Conservation (phyloP, 2,797 vertebrate genomes). For the Crenuchus spilurus region DNA sequence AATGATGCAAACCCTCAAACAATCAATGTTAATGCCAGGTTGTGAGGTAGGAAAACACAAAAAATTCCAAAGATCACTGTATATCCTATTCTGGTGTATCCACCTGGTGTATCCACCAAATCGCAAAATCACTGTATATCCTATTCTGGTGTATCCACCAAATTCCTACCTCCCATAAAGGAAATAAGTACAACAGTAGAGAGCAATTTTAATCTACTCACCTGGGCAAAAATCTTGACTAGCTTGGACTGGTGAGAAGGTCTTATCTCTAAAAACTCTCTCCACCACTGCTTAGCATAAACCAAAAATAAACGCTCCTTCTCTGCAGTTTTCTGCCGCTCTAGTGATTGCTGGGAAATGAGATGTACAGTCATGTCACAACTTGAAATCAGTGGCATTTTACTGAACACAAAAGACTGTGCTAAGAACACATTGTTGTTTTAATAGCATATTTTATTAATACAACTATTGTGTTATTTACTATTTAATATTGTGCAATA, state of each 20-base stretch:
- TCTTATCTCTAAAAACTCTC: conserved; percentile 95
- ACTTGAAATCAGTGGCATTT: not conserved
- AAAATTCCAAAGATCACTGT: not conserved
- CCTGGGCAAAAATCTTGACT: conserved; percentile 99
- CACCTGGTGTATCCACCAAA: too few relatives aligned
- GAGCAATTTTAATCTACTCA: conserved; percentile 55
- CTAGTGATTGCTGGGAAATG: conserved; percentile 85
- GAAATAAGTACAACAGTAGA: not conserved
- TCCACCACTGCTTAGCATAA: conserved; percentile 99
- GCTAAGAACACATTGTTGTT: too few relatives aligned
- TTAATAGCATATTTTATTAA: too few relatives aligned
- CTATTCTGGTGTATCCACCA: too few relatives aligned
- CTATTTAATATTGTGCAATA: too few relatives aligned
- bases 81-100: too few relatives aligned
- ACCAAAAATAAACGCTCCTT: conserved; percentile 94
- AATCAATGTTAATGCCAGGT: too few relatives aligned
- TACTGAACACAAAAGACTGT: not conserved
- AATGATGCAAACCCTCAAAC: too few relatives aligned
- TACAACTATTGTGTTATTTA: too few relatives aligned
- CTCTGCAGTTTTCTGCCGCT: conserved; percentile 91
- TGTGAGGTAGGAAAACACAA: too few relatives aligned
- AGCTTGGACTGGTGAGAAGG: conserved; percentile 87
- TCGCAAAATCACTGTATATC: too few relatives aligned
- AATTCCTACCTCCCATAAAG: not conserved
- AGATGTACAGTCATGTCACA: conserved; percentile 1